Evolutionary conservation across 1,140 invertebrate species (phyloP), one percentile per base, ranked within the genome.

Genomic region (Ectropis grisescens): DNA sequence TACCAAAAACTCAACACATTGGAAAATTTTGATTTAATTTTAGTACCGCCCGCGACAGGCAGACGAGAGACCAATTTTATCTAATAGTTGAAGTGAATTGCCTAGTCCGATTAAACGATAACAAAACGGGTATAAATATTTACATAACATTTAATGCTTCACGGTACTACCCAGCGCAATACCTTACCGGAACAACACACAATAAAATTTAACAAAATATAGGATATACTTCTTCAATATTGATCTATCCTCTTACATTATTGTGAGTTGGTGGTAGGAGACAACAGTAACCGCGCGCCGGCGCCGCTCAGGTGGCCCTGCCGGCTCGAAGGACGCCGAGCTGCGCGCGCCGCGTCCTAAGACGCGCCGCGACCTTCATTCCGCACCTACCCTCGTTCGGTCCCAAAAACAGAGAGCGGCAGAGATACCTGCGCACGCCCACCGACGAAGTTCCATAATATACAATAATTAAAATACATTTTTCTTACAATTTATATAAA

Each of bases 191-290:
- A 71, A 66, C 66, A 60, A 62, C 66, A 71, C 57, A 59, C 59
- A 65, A 70, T 70, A 75, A 55, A 74, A 70, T 80, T 56, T 83
- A 82, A 83, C 78, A 83, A 81, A 83, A 81, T 83, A 83, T 79
- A 79, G 62, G 68, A 67, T 54, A 68, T 68, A 59, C 55, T 66
- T 65, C 53, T 79, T 66, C 67, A 65, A 68, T 70, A 72, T 64
- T 70, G 70, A 60, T 67, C 67, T 65, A 61, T 68, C 58, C 35
- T 68, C 68, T 68, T 61, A 67, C 39, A 64, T 60, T 60, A 60
- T 49, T 65, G 60, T 57, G 60, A 64, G 55, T 61, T 52, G 48
- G 53, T 46, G 48, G 28, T 51, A 67, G 76, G 75, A 79, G 74
- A 61, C 72, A 72, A 75, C 76, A 72, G 71, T 60, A 65, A 55